Evolutionary conservation across 2,797 vertebrate genomes (phyloP), one percentile per base, ranked within the genome.

Genomic region (Myotis myotis): DNA sequence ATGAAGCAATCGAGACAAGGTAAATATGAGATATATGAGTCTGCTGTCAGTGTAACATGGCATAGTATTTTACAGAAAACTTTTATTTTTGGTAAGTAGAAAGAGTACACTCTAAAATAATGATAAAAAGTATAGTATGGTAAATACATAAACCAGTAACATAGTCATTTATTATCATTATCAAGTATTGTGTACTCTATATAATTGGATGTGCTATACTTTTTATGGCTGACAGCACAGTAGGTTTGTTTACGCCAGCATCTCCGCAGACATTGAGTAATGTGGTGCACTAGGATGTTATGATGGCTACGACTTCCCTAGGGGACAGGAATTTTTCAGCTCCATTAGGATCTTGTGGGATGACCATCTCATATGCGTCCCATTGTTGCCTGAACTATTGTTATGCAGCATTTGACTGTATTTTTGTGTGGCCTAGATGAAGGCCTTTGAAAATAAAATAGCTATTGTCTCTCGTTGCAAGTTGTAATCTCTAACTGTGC

Each of bases 381-480:
- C 41, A n/a, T 64, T 47, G 19, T 47, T 33, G 38, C n/a, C 28
- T 47, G 30, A 64, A 23, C n/a, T 6, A 10, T 44, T 41, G 44
- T 33, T 47, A 49, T 51, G 5, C 15, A 15, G 44, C 81, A 17
- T 8, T 3, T 49, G 60, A 23, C 60, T 66, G 12, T 49, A 57
- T 87, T 88, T 87, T 74, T 41, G 23, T 28, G 41, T 62, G 55
- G 25, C 66, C 28, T 72, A 8, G 19, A 44, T 68, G 64, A 71
- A 68, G 36, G 15, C 33, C 57, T 96, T 85, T 80, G 84, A 88
- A 82, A 94, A 87, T 78, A 55, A 95, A 93, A 89, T 16, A 94
- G 9, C n/a, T 71, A 91, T 51, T 92, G 89, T 64, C 33, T 86
- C 17, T 70, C 44, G n/a, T 0, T 72, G 33, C 53, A 78, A 62